Evolutionary conservation across 2,113 vertebrate genomes (phyloP), one percentile per base, ranked within the genome.

Genomic region (Equus quagga): DNA sequence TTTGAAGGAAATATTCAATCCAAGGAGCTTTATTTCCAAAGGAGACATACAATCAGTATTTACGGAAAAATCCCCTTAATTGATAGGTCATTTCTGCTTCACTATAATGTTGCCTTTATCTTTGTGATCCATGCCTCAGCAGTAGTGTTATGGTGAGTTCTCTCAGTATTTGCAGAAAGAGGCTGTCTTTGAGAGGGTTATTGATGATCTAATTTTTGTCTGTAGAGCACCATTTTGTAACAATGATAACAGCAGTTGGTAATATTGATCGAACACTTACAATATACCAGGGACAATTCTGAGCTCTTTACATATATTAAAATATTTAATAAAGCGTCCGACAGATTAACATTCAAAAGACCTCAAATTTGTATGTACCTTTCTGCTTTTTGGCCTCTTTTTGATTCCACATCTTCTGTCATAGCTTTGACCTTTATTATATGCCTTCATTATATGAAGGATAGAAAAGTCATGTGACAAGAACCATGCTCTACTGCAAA

Each of bases 1-100:
- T 81, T 94, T 70, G 46, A 93, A 89, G 46, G 78, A 93, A 94
- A 79, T 33, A 73, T 78, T 94, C 62, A 83, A 41, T 91, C 49
- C 62, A 81, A 89, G 62, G 28, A 93, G 17, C 7, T 75, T 72
- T 64, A 49, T 83, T 94, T 96, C 69, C 36, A 76, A 75, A 83
- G 73, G 18, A 82, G 64, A 85, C 24, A 54, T 31, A 58, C 44
- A 69, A 67, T 78, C 65, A 85, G 31, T 84, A 65, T 90, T 93
- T 91, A 56, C 81, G 36, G 62, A 19, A 97, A 97, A 93, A 49
- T 56, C 3, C 13, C 26, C 56, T 33, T 75, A 36, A 49, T 62
- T 79, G 72, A n/a, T 91, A 69, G 89, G 92, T 90, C 19, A 67
- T 79, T 72, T 73, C n/a, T 36, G 60, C 15, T 67, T 94, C 26